Evolutionary conservation across 2,888 invertebrate species (phyloP).

Genomic region (Drosophila bunnanda): DNA sequence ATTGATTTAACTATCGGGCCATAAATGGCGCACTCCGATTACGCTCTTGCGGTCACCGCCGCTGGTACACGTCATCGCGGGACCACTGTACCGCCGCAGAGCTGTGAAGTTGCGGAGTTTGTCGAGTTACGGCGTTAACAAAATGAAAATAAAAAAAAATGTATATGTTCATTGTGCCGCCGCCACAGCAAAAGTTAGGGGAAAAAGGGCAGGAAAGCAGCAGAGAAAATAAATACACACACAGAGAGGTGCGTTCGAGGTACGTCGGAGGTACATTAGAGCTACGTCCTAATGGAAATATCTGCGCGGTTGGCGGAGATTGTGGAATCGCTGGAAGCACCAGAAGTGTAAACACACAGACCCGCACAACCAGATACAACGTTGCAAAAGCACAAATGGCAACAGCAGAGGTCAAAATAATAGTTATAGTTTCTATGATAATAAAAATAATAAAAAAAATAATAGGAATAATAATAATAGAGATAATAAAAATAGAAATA

Average conservation of each 20-base stretch:
- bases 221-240: constrained; percentile 3
- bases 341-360: constrained; percentile 30
- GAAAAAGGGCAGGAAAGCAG: neutral
- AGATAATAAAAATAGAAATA: too few species aligned
- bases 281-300: constrained; percentile 1
- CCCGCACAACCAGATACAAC: constrained; percentile 1
- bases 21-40: constrained; percentile 49
- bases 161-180: constrained; percentile 11
- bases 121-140: constrained; percentile 1
- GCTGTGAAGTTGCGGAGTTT: constrained; percentile 4
- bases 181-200: constrained; percentile 1
- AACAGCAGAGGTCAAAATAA: constrained; percentile 12
- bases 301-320: constrained; percentile 16
- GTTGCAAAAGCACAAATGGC: constrained; percentile 49
- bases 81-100: constrained; percentile 14
- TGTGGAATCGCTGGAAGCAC: constrained; percentile 30
- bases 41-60: neutral
- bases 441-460: neutral
- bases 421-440: neutral
- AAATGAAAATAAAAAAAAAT: too few species aligned
- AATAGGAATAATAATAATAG: neutral
- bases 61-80: constrained; percentile 25
- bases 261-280: neutral
- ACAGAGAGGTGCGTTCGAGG: neutral
- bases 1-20: constrained; percentile 56